Base-by-base conservation (phyloP, 2,888 invertebrate genomes). In the Creontiades dilutus region DNA sequence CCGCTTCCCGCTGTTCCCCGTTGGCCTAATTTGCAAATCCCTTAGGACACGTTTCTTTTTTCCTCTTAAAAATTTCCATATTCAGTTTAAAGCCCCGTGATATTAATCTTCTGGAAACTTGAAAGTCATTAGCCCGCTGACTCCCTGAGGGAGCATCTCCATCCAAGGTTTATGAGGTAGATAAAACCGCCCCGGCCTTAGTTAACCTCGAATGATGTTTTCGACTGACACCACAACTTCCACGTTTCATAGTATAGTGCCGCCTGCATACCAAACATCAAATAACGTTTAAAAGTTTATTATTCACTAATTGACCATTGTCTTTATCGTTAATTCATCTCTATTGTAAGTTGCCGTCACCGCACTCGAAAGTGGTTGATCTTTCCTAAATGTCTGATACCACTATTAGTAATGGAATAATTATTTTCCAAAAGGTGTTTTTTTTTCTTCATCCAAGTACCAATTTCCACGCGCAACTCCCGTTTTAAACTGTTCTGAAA, bases 81-180 rank as follows among this genome's bases (percentile, higher is more conserved):
- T 78, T 78, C 78, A 78, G 46, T 78, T 78, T 46, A 78, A 78
- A 19, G n/a, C 78, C 78, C 37, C 0, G 16, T 14, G 78, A 78
- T 78, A 78, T 78, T 78, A 78, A 78, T 78, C 78, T 46, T 78
- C 78, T 19, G 37, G 28, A 78, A 78, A 78, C 78, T 78, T 78
- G 78, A 78, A 78, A 78, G 78, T 78, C 78, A 78, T 78, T 78
- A 78, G 78, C 78, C 47, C 78, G n/a, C n/a, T 16, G n/a, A 46
- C n/a, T 19, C 78, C 78, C 78, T 46, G 2, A 19, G 78, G 78
- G 78, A 78, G 78, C 46, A 19, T 76, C 76, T 76, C 46, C 76
- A 76, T 78, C 78, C 19, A 47, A 78, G 78, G 78, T 78, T 78
- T 78, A 78, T 47, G 78, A 78, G 78, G 78, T 78, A 78, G 46